Conservation (phyloP, 2,888 invertebrate species). For the Coleophora deauratella region DNA sequence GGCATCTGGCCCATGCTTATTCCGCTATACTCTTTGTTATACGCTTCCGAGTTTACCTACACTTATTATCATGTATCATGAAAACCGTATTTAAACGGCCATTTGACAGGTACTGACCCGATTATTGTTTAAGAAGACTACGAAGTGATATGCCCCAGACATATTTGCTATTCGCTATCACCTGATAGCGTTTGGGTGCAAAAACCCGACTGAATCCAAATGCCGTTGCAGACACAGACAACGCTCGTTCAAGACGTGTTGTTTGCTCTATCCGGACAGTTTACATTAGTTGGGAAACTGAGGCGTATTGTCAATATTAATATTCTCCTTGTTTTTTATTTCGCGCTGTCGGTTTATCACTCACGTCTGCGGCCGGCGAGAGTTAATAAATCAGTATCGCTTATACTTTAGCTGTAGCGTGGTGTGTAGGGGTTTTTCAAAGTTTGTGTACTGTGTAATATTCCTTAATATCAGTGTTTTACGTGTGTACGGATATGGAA, state of each 20-base stretch:
- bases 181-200: constrained; percentile 30
- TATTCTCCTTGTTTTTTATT: constrained; percentile 40
- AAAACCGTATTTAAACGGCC: no score
- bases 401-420: constrained; percentile 40
- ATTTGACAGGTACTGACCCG: no score
- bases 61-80: no score
- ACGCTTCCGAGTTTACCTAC: no score
- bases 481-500: constrained; percentile 46
- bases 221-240: constrained; percentile 1
- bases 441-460: constrained; percentile 10
- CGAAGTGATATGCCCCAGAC: no score
- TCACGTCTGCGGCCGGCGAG: constrained; percentile 49
- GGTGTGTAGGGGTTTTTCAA: constrained; percentile 33
- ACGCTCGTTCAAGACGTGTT: constrained; percentile 8
- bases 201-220: constrained; percentile 7
- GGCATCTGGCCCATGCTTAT: no score
- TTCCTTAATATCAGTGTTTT: constrained; percentile 13
- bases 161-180: constrained; percentile 10
- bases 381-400: constrained; percentile 50
- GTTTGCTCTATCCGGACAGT: constrained; percentile 5
- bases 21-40: no score
- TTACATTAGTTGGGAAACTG: constrained; percentile 1
- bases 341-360: constrained; percentile 53
- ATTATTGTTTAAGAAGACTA: no score
- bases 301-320: constrained; percentile 5